These are phyloP conservation scores for Scaptomyza caliginosa DNA, from an alignment of 2,888 invertebrate species.

Conservation along the genomic window DNA sequence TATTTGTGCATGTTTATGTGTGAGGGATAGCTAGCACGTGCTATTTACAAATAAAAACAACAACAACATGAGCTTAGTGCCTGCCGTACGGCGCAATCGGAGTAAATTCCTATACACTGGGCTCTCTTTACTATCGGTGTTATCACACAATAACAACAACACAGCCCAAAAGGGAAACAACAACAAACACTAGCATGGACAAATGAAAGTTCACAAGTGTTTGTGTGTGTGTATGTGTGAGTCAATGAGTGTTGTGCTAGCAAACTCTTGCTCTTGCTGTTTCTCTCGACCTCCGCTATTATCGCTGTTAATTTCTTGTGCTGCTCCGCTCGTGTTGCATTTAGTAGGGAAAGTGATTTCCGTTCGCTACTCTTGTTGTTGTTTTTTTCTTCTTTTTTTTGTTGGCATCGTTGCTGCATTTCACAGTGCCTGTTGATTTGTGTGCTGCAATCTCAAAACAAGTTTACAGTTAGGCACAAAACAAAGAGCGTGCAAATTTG, in stretches of 20 bases:
- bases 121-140: constrained; percentile 33
- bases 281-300: constrained; percentile 20
- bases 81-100: constrained; percentile 5
- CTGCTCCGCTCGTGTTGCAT: constrained; percentile 36
- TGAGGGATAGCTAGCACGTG: constrained; percentile 53
- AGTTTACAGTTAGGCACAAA: constrained; percentile 34
- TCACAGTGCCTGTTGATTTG: constrained; percentile 23
- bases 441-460: constrained; percentile 33
- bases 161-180: constrained; percentile 33
- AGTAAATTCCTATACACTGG: constrained; percentile 38
- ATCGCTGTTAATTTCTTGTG: constrained; percentile 36
- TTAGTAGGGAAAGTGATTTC: constrained; percentile 60
- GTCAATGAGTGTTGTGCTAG: constrained; percentile 38
- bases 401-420: constrained; percentile 23
- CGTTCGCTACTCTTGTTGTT: constrained; percentile 21
- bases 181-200: constrained; percentile 36
- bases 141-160: constrained; percentile 65
- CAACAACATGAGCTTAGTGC: constrained; percentile 3
- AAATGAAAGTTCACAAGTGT: constrained; percentile 32
- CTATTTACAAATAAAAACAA: constrained; percentile 19
- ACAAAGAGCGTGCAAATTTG: constrained; percentile 12
- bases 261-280: constrained; percentile 45
- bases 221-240: constrained; percentile 14
- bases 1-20: constrained; percentile 3
- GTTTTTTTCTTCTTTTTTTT: constrained; percentile 14